Base-by-base conservation (phyloP, 2,113 vertebrate genomes). In the Cisticola juncidis region DNA sequence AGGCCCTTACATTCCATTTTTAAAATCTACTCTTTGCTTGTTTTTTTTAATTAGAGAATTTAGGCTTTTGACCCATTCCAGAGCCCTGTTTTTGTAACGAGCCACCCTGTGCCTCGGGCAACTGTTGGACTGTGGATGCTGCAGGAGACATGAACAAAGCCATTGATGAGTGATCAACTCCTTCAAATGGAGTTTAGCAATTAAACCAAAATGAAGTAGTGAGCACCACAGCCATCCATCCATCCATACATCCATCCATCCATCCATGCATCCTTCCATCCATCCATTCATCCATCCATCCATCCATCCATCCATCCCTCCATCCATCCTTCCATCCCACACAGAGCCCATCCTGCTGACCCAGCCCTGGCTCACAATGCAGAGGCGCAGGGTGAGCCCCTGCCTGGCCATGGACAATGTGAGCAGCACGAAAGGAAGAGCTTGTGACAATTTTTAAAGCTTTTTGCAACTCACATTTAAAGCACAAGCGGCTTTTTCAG, bases 161-260 rank as follows among this genome's bases (percentile, higher is more conserved):
- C 56, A 44, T 19, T 21, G 47, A 51, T 10, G 12, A 74, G 77
- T 24, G 9, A 96, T 91, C 56, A 96, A 93, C 82, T 76, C 20
- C 56, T 88, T 81, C 25, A n/a, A 80, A 77, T 74, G 40, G 76
- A 78, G 82, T 24, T 21, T 24, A 76, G 90, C 68, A 97, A 97
- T 97, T 97, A 98, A 97, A 94, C 35, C 90, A 73, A 91, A 97
- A 97, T 92, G 78, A 97, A 96, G 68, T 36, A 50, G 92, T 56
- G 85, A 70, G 35, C 29, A 88, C 40, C 28, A 17, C 74, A 79
- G 47, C 71, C 85, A 90, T 48, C 70, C 13, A 5, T 54, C 31
- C 56, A 3, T 40, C 47, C 76, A 2, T 51, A 51, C 40, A 2
- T 45, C 24, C 70, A 2, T 45, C 28, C 69, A 2, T 71, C 36